Percentiles rank a stretch among this genome's conserved stretches.
Conservation (phyloP, 2,797 vertebrate genomes). For the Cynodonichthys magdalenae region DNA sequence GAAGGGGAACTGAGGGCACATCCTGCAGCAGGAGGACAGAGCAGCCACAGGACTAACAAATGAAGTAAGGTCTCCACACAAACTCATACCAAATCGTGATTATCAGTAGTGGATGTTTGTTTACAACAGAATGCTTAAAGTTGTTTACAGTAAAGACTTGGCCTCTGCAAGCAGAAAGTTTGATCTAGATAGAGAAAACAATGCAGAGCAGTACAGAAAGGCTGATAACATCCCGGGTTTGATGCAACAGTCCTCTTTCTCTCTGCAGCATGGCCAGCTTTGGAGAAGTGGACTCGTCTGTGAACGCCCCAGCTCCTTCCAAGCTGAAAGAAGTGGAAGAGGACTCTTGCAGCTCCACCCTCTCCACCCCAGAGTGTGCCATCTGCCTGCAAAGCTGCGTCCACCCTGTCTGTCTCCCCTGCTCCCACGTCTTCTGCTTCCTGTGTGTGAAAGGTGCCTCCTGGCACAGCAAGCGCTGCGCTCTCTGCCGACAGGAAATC, state of each 20-base stretch:
- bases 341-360: slow-evolving; percentile 65
- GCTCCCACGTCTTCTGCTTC: slow-evolving; percentile 96
- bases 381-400: slow-evolving; percentile 96
- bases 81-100: background rate
- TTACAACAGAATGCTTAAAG: too few relatives aligned
- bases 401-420: slow-evolving; percentile 94
- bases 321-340: slow-evolving; percentile 79
- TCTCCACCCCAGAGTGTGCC: slow-evolving; percentile 89
- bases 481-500: slow-evolving; percentile 95
- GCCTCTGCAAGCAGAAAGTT: background rate
- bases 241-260: slow-evolving; percentile 7
- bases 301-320: slow-evolving; percentile 84
- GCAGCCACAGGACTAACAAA: background rate
- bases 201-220: background rate
- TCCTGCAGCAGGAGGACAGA: background rate
- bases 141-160: too few relatives aligned
- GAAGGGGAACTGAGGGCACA: background rate
- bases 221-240: background rate
- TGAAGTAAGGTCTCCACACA: background rate
- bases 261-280: slow-evolving; percentile 90
- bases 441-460: slow-evolving; percentile 97
- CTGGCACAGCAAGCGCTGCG: slow-evolving; percentile 97
- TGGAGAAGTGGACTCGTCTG: slow-evolving; percentile 87
- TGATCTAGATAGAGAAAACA: background rate
- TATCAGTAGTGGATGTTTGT: too few relatives aligned